Evolutionary conservation across 2,888 invertebrate genomes (phyloP).

Genomic region (Taphrorychus bicolor): DNA sequence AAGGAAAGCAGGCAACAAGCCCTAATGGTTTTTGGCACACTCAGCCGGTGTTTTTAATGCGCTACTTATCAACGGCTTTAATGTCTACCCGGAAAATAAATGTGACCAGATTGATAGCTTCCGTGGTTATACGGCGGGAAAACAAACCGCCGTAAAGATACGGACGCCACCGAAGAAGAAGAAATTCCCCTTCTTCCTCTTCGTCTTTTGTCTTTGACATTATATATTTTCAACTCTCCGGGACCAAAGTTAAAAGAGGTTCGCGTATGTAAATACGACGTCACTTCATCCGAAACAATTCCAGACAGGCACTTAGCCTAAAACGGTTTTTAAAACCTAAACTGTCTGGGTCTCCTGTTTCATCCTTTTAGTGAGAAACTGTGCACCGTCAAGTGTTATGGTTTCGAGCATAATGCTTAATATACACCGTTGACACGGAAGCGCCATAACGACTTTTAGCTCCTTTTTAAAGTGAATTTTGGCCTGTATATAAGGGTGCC

Average conservation of each 20-base stretch:
- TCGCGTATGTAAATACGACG: slow-evolving; percentile 10
- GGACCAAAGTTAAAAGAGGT: not conserved
- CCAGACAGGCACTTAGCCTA: slow-evolving; percentile 30
- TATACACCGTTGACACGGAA: slow-evolving; percentile 14
- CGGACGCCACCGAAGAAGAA: not conserved
- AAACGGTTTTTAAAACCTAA: slow-evolving; percentile 30
- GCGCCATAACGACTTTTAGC: slow-evolving; percentile 9
- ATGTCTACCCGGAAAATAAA: slow-evolving; percentile 22
- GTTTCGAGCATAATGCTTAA: slow-evolving; percentile 20
- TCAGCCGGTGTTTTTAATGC: slow-evolving; percentile 31
- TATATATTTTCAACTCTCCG: not conserved
- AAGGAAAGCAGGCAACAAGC: slow-evolving; percentile 27
- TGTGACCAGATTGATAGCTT: slow-evolving; percentile 22
- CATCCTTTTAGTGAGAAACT: slow-evolving; percentile 33
- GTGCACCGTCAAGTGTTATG: slow-evolving; percentile 14
- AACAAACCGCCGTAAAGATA: slow-evolving; percentile 1
- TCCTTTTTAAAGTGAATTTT: slow-evolving; percentile 22
- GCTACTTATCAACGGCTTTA: slow-evolving; percentile 34
- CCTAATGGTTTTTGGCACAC: slow-evolving; percentile 35
- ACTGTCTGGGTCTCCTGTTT: slow-evolving; percentile 28
- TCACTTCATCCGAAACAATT: slow-evolving; percentile 21
- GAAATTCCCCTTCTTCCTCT: no score
- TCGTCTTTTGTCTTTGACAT: no score
- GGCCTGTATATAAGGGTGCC: slow-evolving; percentile 15
- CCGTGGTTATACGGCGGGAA: slow-evolving; percentile 8